Conservation (phyloP, 2,113 vertebrate species). For the Gambusia affinis region DNA sequence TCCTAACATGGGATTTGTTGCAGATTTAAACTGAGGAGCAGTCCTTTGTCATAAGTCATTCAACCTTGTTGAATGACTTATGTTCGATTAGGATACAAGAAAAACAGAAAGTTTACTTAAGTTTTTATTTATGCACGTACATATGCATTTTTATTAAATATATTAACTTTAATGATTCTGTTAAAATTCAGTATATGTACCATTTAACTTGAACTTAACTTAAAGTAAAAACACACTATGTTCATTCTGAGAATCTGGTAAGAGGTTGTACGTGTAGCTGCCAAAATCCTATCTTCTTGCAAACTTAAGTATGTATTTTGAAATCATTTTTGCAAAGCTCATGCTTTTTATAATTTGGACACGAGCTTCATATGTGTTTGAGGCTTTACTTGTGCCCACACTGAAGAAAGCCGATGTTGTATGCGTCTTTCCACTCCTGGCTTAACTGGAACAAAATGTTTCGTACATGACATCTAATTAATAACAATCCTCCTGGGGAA, state of each 20-base stretch:
- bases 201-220: background rate
- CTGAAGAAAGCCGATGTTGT: slow-evolving; percentile 28
- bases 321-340: background rate
- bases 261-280: background rate
- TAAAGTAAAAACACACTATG: background rate
- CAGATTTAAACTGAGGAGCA: slow-evolving; percentile 23
- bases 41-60: slow-evolving; percentile 47
- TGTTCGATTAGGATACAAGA: too few relatives aligned
- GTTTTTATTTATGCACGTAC: background rate
- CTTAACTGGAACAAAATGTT: slow-evolving; percentile 60
- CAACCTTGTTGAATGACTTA: too few relatives aligned
- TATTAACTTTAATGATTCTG: background rate
- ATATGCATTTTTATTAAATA: background rate
- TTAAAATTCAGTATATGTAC: background rate
- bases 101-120: background rate
- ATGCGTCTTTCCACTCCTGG: slow-evolving; percentile 29
- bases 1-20: background rate
- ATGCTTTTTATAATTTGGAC: background rate
- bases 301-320: background rate
- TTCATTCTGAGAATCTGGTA: background rate
- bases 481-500: slow-evolving; percentile 48
- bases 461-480: slow-evolving; percentile 64
- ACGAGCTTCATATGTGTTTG: slow-evolving; percentile 16
- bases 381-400: slow-evolving; percentile 26
- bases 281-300: background rate